These are phyloP conservation scores for Siphamia tubifer DNA, from an alignment of 2,113 vertebrate species.

Conservation along the genomic window DNA sequence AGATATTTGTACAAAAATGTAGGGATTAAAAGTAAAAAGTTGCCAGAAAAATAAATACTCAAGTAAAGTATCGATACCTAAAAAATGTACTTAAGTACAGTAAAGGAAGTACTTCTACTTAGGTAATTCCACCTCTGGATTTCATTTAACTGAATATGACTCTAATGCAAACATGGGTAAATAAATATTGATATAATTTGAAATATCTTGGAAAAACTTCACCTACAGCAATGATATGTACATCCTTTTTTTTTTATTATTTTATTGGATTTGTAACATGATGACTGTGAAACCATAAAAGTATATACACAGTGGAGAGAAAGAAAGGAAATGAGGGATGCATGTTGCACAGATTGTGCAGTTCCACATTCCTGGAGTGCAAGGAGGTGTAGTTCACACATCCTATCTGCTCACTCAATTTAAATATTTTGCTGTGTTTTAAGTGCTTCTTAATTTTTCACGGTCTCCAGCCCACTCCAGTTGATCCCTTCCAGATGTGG, in stretches of 20 bases:
- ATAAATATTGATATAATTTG: too few relatives aligned
- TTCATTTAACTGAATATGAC: too few relatives aligned
- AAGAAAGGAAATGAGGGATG: constrained; percentile 23
- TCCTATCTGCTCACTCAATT: constrained; percentile 65
- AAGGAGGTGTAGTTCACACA: constrained; percentile 59
- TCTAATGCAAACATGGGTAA: too few relatives aligned
- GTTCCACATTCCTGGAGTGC: constrained; percentile 59
- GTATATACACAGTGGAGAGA: neutral
- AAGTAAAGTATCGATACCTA: too few relatives aligned
- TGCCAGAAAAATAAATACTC: too few relatives aligned
- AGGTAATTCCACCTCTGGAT: too few relatives aligned
- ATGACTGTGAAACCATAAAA: neutral
- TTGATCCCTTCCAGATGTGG: constrained; percentile 72
- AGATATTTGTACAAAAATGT: too few relatives aligned
- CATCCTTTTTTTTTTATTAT: neutral
- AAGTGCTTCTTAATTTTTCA: constrained; percentile 75
- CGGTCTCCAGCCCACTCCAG: constrained; percentile 34
- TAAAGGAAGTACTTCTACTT: too few relatives aligned
- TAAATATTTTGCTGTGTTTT: constrained; percentile 70
- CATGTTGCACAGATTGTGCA: constrained; percentile 35
- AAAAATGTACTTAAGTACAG: too few relatives aligned
- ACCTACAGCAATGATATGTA: neutral
- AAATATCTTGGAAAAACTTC: neutral
- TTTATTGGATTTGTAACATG: neutral
- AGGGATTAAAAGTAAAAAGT: too few relatives aligned